These are phyloP conservation scores for Pandemis cinnamomeana DNA, from an alignment of 2,888 invertebrate species.

Conservation along the genomic window DNA sequence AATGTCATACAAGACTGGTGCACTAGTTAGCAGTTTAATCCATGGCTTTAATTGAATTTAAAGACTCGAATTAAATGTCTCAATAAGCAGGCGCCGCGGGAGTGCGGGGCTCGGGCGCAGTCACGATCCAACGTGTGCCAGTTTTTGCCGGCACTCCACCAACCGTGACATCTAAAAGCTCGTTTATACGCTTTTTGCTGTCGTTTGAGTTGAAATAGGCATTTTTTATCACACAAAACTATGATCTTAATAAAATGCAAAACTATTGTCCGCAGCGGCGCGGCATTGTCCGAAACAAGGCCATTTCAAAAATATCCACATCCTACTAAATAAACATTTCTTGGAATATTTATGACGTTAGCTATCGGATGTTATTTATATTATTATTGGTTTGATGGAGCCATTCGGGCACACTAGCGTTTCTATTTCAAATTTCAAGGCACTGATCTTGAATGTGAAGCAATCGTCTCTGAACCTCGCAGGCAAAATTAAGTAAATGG, in stretches of 20 bases:
- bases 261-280: slow-evolving; percentile 66
- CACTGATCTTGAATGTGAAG: neutral
- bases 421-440: neutral
- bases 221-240: slow-evolving; percentile 59
- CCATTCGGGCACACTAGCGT: neutral
- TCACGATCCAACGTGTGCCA: slow-evolving; percentile 65
- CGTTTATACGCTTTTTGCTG: slow-evolving; percentile 78
- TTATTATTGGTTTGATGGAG: neutral
- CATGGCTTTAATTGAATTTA: slow-evolving; percentile 5
- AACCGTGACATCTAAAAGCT: slow-evolving; percentile 80
- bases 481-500: too few relatives aligned
- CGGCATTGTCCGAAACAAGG: slow-evolving; percentile 71
- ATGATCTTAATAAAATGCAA: slow-evolving; percentile 71
- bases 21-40: slow-evolving; percentile 9
- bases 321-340: slow-evolving; percentile 6
- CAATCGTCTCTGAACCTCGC: too few relatives aligned
- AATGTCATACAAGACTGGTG: neutral
- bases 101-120: slow-evolving; percentile 36
- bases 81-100: slow-evolving; percentile 24
- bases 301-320: slow-evolving; percentile 56
- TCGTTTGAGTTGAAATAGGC: slow-evolving; percentile 63
- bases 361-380: slow-evolving; percentile 19
- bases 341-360: slow-evolving; percentile 11
- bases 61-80: slow-evolving; percentile 34
- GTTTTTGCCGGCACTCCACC: slow-evolving; percentile 71